Conservation (phyloP, 2,797 vertebrate species). For the Austrolebias charrua region DNA sequence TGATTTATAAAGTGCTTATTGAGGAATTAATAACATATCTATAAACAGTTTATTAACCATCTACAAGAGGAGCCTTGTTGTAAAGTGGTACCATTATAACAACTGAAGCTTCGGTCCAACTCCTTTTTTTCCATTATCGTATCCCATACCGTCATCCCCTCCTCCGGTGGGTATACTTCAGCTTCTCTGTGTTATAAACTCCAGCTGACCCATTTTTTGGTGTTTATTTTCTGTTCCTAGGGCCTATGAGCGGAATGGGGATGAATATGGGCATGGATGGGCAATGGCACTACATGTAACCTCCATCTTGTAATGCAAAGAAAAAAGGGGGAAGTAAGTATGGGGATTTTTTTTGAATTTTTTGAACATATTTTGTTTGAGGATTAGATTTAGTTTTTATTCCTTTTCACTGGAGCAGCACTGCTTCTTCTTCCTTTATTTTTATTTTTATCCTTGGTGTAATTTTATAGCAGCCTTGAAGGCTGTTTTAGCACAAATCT, state of each 20-base stretch:
- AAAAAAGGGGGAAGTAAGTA: slow-evolving; percentile 99
- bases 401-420: slow-evolving; percentile 42
- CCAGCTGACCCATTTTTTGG: slow-evolving; percentile 82
- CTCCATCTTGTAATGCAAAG: slow-evolving; percentile 86
- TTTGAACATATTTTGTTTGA: slow-evolving; percentile 41
- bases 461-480: slow-evolving; percentile 24
- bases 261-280: slow-evolving; percentile 93
- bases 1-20: too few relatives aligned
- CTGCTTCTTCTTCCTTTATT: background rate
- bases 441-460: slow-evolving; percentile 9
- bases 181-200: slow-evolving; percentile 73
- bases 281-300: slow-evolving; percentile 93
- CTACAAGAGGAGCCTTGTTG: too few relatives aligned
- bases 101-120: slow-evolving; percentile 1
- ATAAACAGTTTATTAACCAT: too few relatives aligned
- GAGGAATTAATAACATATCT: too few relatives aligned
- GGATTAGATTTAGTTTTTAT: slow-evolving; percentile 10
- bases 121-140: slow-evolving; percentile 32
- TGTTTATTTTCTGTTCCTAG: slow-evolving; percentile 81
- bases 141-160: slow-evolving; percentile 48
- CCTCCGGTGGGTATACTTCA: slow-evolving; percentile 58
- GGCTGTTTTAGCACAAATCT: slow-evolving; percentile 40
- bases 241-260: slow-evolving; percentile 91
- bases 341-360: slow-evolving; percentile 77
- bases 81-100: too few relatives aligned